Evolutionary conservation across 2,888 invertebrate genomes (phyloP).

Genomic region (Euphydryas editha): DNA sequence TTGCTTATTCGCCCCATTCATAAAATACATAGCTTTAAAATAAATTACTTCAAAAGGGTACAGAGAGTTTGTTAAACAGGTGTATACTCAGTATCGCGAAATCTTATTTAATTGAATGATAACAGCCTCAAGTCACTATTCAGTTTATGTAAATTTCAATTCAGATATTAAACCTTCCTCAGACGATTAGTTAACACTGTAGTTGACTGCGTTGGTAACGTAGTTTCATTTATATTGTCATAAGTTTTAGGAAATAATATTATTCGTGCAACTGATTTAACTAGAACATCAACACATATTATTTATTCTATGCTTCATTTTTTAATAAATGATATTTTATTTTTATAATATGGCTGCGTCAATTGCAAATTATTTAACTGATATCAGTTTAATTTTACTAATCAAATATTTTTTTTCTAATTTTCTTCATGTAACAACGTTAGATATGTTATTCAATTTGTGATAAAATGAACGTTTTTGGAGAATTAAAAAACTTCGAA

Average conservation of each 20-base stretch:
- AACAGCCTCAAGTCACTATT: slow-evolving; percentile 76
- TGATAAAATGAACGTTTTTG: too few relatives aligned
- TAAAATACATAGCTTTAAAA: slow-evolving; percentile 26
- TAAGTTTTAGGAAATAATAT: slow-evolving; percentile 44
- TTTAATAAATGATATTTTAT: too few relatives aligned
- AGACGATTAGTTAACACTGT: slow-evolving; percentile 63
- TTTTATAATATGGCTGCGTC: too few relatives aligned
- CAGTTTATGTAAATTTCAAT: slow-evolving; percentile 79
- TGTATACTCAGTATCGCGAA: slow-evolving; percentile 69
- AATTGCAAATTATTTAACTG: too few relatives aligned
- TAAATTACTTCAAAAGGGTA: slow-evolving; percentile 30
- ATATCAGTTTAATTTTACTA: too few relatives aligned
- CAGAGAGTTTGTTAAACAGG: slow-evolving; percentile 55
- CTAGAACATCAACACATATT: neutral
- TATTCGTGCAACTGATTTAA: slow-evolving; percentile 1
- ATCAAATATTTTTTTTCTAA: too few relatives aligned
- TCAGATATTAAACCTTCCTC: slow-evolving; percentile 70
- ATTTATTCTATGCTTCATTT: neutral
- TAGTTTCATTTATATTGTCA: slow-evolving; percentile 58
- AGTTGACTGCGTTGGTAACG: slow-evolving; percentile 58
- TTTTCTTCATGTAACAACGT: too few relatives aligned
- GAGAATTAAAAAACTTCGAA: too few relatives aligned
- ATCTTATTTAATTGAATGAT: slow-evolving; percentile 82
- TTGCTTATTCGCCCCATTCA: slow-evolving; percentile 27
- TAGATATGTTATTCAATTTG: too few relatives aligned